Conservation (phyloP, 1,140 invertebrate genomes). For the Eupristina koningsbergeri region DNA sequence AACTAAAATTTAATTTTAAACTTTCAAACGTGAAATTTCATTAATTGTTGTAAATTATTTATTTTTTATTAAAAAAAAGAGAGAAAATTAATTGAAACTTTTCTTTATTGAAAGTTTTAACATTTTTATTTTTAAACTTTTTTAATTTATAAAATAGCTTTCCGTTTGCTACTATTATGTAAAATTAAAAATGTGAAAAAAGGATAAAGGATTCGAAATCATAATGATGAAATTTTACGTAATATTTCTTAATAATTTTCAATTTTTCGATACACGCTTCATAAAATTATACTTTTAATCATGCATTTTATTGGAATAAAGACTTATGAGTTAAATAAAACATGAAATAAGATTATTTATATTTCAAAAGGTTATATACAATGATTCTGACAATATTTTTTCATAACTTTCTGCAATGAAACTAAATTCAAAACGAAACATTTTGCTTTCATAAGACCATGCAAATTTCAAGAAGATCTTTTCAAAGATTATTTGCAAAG, state of each 20-base stretch:
- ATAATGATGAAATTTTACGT: no score
- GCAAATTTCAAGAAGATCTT: conserved; percentile 32
- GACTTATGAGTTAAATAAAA: conserved; percentile 7
- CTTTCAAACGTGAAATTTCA: conserved; percentile 28
- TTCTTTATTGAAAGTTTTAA: not conserved
- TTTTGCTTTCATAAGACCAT: conserved; percentile 11
- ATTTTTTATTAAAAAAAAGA: conserved; percentile 19
- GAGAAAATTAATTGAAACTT: conserved; percentile 9
- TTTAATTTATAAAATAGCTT: not conserved
- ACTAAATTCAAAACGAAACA: conserved; percentile 13
- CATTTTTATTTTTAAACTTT: not conserved
- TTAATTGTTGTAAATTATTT: conserved; percentile 33
- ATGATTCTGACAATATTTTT: conserved; percentile 12
- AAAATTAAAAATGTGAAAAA: not conserved
- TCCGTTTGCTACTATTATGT: not conserved
- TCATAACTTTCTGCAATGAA: conserved; percentile 16
- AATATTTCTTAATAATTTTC: not conserved
- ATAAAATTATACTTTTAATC: not conserved
- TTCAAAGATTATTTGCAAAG: conserved; percentile 26
- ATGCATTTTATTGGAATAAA: not conserved
- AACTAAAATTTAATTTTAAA: conserved; percentile 44
- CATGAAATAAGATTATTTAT: not conserved
- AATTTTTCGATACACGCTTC: not conserved
- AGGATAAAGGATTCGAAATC: no score
- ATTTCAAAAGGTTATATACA: not conserved